Evolutionary conservation across 2,797 vertebrate species (phyloP), one percentile per base, ranked within the genome.

Genomic region (Melanotaenia parkinsoni): DNA sequence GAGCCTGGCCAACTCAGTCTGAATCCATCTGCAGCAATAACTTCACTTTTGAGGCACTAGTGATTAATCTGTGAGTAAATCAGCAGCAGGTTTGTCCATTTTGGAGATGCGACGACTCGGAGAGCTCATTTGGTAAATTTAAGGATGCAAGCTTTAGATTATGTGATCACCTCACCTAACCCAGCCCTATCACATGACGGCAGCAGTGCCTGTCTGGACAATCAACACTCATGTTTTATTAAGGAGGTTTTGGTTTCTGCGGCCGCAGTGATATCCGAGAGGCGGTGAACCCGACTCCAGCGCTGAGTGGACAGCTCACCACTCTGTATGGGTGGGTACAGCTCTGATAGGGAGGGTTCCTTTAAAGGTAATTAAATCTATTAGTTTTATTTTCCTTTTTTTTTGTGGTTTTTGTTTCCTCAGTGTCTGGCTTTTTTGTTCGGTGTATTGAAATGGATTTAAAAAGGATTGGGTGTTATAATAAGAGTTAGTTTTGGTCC

Each of bases 201-300:
- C 72, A 63, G 69, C 10, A n/a, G 45, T 5, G 66, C 58, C 77
- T 79, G 73, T 79, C 77, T 63, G 76, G 75, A 88, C 85, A 85
- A 74, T 88, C 90, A 79, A 66, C 43, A 28, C 81, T 92, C 90
- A 94, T 94, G 71, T 90, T 93, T 95, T 95, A 94, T 94, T 93
- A 80, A 94, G 33, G 11, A 24, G 82, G 87, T 78, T 87, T 80
- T 86, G 70, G 88, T 90, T 92, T 93, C 88, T 84, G 92, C 73
- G 33, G 76, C 82, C 74, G 16, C 66, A 62, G 91, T 86, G 93
- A 93, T 79, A 93, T 93, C 72, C 58, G 87, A 93, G 88, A 87
- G 71, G 65, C 37, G 1, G 53, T 4, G 82, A 93, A 93, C 84
- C 74, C n/a, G 86, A 94, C 72, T 57, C 85, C 68, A 30, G 33